Conservation (phyloP, 2,888 invertebrate species). For the Oithona nana region DNA sequence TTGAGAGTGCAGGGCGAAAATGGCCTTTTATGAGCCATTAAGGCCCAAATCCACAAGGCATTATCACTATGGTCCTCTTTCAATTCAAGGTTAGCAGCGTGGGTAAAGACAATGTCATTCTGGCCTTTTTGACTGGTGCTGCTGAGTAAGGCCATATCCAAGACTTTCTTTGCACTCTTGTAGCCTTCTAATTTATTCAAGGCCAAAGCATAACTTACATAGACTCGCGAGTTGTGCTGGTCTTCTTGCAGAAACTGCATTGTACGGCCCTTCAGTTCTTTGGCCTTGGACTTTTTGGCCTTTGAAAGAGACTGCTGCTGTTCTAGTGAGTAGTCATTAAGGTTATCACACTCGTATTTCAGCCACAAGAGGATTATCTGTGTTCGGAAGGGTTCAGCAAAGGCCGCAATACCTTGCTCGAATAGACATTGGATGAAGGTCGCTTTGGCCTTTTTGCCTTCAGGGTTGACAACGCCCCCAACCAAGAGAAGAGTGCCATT, state of each 20-base stretch:
- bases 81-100: background rate
- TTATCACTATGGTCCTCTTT: background rate
- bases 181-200: conserved; percentile 24
- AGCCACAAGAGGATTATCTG: conserved; percentile 4
- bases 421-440: background rate
- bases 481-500: background rate
- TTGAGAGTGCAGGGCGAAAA: background rate
- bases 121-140: background rate
- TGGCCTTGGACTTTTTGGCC: background rate
- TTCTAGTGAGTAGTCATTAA: background rate
- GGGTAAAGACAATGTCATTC: background rate
- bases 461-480: background rate
- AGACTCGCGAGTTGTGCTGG: conserved; percentile 26
- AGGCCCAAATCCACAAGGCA: background rate
- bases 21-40: background rate
- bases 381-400: conserved; percentile 1
- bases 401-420: background rate
- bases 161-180: conserved; percentile 24
- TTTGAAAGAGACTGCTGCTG: background rate
- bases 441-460: too few relatives aligned
- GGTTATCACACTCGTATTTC: background rate
- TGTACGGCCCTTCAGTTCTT: background rate
- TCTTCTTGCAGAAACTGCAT: conserved; percentile 16
- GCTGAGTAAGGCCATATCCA: conserved; percentile 19
- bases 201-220: conserved; percentile 25